Evolutionary conservation across 2,113 vertebrate species (phyloP).

Genomic region (Ptilorrhoa leucosticta): DNA sequence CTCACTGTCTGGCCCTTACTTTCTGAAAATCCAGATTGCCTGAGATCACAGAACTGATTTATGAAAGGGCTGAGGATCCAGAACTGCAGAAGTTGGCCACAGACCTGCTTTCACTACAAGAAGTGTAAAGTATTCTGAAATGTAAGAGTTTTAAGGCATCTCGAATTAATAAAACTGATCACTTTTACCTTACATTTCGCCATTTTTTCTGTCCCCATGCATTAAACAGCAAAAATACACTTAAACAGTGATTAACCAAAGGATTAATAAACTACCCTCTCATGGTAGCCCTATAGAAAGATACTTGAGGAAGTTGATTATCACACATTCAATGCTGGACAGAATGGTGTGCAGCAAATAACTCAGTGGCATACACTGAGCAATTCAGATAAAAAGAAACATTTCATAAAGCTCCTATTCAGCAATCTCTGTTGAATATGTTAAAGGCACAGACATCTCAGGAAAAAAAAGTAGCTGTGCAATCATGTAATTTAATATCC

Average conservation of each 20-base stretch:
- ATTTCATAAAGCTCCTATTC: constrained; percentile 38
- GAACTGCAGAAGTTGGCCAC: background rate
- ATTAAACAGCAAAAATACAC: background rate
- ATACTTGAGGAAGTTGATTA: background rate
- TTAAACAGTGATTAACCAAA: background rate
- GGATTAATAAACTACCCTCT: background rate
- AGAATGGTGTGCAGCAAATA: constrained; percentile 5
- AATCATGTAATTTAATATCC: constrained; percentile 24
- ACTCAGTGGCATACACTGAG: background rate
- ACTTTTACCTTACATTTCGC: background rate
- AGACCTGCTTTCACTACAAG: background rate
- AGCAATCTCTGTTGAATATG: background rate
- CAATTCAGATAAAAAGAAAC: constrained; percentile 24
- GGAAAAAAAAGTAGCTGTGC: background rate
- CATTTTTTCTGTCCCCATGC: background rate
- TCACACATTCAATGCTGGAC: background rate
- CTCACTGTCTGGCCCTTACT: background rate
- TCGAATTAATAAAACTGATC: background rate
- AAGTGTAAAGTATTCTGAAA: background rate
- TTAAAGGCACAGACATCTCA: background rate
- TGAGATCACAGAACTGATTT: background rate
- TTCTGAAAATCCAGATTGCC: background rate
- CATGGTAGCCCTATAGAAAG: background rate
- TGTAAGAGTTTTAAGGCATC: background rate
- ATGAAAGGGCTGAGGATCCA: background rate